These are phyloP conservation scores for Trachymyrmex septentrionalis DNA, from an alignment of 1,140 invertebrate species.

Conservation along the genomic window DNA sequence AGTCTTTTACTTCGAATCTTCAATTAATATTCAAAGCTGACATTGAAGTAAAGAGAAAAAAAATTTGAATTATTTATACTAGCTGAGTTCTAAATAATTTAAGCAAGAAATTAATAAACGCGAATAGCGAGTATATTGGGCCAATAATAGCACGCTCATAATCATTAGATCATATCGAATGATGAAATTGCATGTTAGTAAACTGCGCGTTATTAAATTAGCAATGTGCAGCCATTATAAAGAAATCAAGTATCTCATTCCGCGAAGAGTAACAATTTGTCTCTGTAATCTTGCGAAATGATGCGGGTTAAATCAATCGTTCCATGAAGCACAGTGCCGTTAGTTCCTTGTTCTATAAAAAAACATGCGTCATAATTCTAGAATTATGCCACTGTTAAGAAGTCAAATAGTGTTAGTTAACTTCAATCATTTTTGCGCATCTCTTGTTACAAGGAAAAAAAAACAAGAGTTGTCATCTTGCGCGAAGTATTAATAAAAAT, in stretches of 20 bases:
- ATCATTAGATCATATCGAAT: neutral
- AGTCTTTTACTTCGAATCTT: neutral
- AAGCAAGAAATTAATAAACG: neutral
- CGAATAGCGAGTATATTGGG: conserved; percentile 13
- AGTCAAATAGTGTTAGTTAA: neutral
- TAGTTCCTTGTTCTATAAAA: conserved; percentile 53
- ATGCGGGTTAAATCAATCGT: conserved; percentile 2
- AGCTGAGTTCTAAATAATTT: neutral
- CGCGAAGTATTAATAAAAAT: conserved; percentile 46
- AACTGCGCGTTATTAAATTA: conserved; percentile 34
- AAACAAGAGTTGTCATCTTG: conserved; percentile 27
- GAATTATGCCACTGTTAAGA: conserved; percentile 2
- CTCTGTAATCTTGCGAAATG: conserved; percentile 7
- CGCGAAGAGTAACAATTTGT: neutral
- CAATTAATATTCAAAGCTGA: conserved; percentile 9
- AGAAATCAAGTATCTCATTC: neutral
- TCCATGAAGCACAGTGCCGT: conserved; percentile 68
- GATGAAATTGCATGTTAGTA: conserved; percentile 35
- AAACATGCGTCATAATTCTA: conserved; percentile 48
- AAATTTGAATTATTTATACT: conserved; percentile 4
- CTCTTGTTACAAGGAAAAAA: neutral
- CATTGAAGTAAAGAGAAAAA: conserved; percentile 26
- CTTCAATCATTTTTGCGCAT: neutral
- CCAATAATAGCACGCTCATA: conserved; percentile 2
- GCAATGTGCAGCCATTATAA: conserved; percentile 4